These are phyloP conservation scores for Drosophila nr. medialis DNA, from an alignment of 2,888 invertebrate genomes.

Conservation along the genomic window DNA sequence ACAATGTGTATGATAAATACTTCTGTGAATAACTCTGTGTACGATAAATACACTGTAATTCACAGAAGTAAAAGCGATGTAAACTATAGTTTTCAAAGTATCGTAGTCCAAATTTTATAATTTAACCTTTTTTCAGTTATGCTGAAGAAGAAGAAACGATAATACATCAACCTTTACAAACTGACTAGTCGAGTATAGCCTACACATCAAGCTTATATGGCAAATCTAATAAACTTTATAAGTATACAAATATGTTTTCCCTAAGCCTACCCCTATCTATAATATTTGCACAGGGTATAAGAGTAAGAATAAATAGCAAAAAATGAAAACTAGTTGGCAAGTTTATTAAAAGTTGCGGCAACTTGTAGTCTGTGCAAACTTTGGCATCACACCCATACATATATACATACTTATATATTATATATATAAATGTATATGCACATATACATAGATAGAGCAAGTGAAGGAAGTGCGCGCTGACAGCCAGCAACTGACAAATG, in stretches of 20 bases:
- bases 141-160: neutral
- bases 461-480: constrained; percentile 64
- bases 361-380: constrained; percentile 57
- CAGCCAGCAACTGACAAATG: constrained; percentile 77
- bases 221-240: neutral
- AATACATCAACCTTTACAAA: neutral
- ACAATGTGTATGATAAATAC: neutral
- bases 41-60: neutral
- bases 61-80: neutral
- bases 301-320: constrained; percentile 10
- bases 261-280: neutral
- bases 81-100: neutral
- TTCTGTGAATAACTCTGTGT: neutral
- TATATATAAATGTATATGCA: neutral
- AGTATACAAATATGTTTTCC: neutral
- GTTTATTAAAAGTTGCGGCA: constrained; percentile 73
- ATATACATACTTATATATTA: neutral
- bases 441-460: constrained; percentile 17
- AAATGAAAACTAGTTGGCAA: constrained; percentile 55
- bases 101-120: neutral
- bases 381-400: constrained; percentile 14
- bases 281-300: constrained; percentile 8
- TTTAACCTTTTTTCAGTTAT: neutral
- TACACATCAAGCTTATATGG: neutral
- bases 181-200: neutral